Conservation (phyloP, 2,113 vertebrate genomes). For the Osmerus mordax region DNA sequence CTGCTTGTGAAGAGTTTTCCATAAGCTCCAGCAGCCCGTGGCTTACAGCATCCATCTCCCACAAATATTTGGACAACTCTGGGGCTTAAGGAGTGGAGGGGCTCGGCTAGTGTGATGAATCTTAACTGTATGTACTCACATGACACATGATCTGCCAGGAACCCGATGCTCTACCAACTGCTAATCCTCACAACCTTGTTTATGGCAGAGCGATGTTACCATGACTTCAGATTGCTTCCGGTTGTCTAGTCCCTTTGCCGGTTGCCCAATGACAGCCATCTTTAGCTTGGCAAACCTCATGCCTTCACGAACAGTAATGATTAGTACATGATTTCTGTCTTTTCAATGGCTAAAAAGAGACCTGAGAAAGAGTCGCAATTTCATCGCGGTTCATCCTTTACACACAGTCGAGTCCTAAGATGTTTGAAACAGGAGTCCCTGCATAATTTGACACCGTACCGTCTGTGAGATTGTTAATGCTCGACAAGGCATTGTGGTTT, state of each 20-base stretch:
- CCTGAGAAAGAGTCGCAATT: neutral
- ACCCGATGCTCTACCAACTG: too few relatives aligned
- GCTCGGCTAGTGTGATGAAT: too few relatives aligned
- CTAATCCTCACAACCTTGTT: too few relatives aligned
- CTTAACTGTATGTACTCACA: too few relatives aligned
- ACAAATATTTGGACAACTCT: neutral
- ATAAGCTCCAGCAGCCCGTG: neutral
- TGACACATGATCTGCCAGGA: too few relatives aligned
- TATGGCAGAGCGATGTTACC: too few relatives aligned
- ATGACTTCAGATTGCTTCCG: too few relatives aligned
- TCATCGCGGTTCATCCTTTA: neutral
- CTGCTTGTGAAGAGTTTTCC: neutral
- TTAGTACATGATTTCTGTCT: neutral
- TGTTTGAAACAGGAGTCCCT: neutral
- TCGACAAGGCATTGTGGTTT: neutral
- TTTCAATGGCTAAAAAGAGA: neutral
- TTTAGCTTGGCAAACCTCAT: neutral
- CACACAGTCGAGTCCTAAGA: neutral
- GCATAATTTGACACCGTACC: neutral
- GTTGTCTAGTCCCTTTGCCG: too few relatives aligned
- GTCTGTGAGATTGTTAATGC: slow-evolving; percentile 5
- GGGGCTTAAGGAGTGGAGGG: too few relatives aligned
- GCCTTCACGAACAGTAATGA: neutral
- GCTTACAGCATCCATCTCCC: neutral
- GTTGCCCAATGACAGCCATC: too few relatives aligned